Percentiles rank a stretch among this genome's conserved stretches.
phyloP scores from a whole-genome alignment of 2,113 vertebrate species.

The Paraplagusia blochii region DNA sequence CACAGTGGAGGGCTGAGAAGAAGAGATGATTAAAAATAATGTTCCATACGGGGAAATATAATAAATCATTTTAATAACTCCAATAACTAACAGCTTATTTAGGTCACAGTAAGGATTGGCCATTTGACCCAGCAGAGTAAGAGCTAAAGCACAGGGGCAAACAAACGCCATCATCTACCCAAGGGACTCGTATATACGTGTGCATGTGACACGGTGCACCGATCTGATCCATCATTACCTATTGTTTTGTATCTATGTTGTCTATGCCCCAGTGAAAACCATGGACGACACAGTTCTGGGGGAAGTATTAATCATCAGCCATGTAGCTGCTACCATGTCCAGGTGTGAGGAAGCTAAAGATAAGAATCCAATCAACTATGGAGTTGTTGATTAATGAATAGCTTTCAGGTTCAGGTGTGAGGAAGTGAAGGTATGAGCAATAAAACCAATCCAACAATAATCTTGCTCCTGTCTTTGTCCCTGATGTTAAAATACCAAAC shows the following conservation, averaged over 20 bases:
- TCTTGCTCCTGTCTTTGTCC: no score
- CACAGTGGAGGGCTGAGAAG: conserved; percentile 14
- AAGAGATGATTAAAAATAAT: conserved; percentile 29
- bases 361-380: conserved; percentile 1
- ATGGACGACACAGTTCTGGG: conserved; percentile 26
- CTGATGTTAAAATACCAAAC: no score
- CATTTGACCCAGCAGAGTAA: conserved; percentile 34
- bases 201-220: neutral
- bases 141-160: conserved; percentile 16
- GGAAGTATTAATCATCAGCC: conserved; percentile 54
- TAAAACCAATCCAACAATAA: no score
- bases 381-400: no score
- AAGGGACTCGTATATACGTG: conserved; percentile 6
- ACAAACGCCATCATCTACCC: conserved; percentile 14
- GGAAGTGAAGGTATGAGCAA: no score
- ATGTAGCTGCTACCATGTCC: conserved; percentile 37
- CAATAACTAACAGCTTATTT: conserved; percentile 39
- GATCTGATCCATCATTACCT: conserved; percentile 27
- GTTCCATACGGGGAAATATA: conserved; percentile 1
- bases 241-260: conserved; percentile 17
- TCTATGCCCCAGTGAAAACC: conserved; percentile 23
- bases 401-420: no score
- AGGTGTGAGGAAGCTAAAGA: conserved; percentile 38
- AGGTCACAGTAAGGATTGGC: conserved; percentile 39
- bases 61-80: conserved; percentile 43